Evolutionary conservation across 2,113 vertebrate genomes (phyloP), one percentile per base, ranked within the genome.

Genomic region (Caranx ignobilis): DNA sequence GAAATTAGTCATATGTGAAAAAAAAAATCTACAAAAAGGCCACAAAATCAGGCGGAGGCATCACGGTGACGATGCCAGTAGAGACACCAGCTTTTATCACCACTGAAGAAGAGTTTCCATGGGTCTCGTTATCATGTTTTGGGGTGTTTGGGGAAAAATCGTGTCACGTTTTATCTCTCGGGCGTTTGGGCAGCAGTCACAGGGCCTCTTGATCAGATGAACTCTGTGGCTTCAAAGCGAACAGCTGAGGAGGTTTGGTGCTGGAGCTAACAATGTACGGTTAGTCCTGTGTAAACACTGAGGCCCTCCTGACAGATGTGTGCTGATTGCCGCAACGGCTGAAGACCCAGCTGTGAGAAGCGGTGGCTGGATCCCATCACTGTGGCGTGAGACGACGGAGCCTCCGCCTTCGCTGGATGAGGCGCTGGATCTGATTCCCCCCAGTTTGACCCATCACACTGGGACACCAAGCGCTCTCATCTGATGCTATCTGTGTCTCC

Each of bases 251-350:
- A 61, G 35, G 35, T 26, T 79, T 32, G 79, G 71, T 48, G 83
- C 73, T 16, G 81, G 35, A 56, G 48, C 80, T 75, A 82, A 87
- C 62, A 41, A 21, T 61, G 61, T 31, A 43, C 57, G 41, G 77
- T 84, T 75, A 69, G 72, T 41, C 57, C 56, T 77, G 55, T 84
- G 84, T 92, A 93, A 92, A 94, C 89, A 89, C 65, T 37, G 84
- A 90, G 87, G 87, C 85, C 70, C 61, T 82, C 63, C 80, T 55
- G 75, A 80, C 87, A 88, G 88, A 92, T 92, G 87, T 85, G 86
- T 6, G 2, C 74, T 76, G 83, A 91, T 88, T 83, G 59, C 55
- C 34, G 73, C 65, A 56, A 60, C 31, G 39, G 81, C 75, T 79
- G 77, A 70, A 78, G 81, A 66, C 13, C 45, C 84, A 83, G 81